A percentile compares a stretch with the other conserved stretches of the same genome.
These are phyloP conservation scores for Lycaena phlaeas DNA, from an alignment of 2,888 invertebrate genomes.

Conservation along the genomic window DNA sequence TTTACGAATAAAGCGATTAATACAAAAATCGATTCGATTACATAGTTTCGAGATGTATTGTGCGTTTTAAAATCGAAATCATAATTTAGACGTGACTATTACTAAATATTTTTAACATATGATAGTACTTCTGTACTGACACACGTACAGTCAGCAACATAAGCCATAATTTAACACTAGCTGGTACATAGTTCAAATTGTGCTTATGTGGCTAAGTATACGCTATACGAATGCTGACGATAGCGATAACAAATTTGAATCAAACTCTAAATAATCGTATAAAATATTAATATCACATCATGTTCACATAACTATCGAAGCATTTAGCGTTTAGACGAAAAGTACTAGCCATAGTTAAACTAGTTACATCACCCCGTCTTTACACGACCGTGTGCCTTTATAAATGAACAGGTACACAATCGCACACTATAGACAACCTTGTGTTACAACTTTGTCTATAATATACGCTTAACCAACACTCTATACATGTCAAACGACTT, in stretches of 20 bases:
- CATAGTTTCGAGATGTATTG: conserved; percentile 1
- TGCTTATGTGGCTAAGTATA: not conserved
- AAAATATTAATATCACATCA: conserved; percentile 4
- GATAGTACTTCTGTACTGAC: not conserved
- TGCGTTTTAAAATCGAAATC: conserved; percentile 7
- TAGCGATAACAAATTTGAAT: too few relatives aligned
- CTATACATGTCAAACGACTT: not conserved
- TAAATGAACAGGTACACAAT: not conserved
- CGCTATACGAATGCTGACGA: not conserved
- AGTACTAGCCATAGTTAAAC: conserved; percentile 5
- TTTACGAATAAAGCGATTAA: conserved; percentile 7
- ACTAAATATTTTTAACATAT: conserved; percentile 1
- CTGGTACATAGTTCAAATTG: too few relatives aligned
- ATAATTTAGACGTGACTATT: conserved; percentile 1
- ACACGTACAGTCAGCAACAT: not conserved
- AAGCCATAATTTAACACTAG: too few relatives aligned
- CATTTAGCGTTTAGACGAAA: not conserved
- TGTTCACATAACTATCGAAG: conserved; percentile 4
- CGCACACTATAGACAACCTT: not conserved
- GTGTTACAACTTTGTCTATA: not conserved
- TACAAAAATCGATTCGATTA: conserved; percentile 6
- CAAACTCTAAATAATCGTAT: too few relatives aligned
- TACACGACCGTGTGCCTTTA: not conserved
- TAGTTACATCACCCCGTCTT: not conserved
- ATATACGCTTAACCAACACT: not conserved